Percentiles rank a stretch among this genome's conserved stretches.
Conservation (phyloP, 2,113 vertebrate genomes). For the Colinus virginianus region DNA sequence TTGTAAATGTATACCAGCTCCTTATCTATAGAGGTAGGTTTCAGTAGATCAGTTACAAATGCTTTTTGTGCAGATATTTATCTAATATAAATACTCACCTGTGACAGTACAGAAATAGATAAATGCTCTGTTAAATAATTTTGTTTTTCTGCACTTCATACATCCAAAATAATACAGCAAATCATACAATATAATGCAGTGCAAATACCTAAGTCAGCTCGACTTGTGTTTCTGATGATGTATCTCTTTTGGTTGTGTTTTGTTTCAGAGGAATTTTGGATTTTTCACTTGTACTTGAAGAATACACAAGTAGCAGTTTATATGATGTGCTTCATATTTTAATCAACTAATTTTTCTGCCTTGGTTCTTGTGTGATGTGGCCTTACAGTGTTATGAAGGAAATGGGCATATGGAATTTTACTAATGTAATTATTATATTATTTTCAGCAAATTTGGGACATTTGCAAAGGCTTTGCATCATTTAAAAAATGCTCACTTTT, state of each 20-base stretch:
- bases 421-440: not conserved
- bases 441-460: not conserved
- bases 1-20: not conserved
- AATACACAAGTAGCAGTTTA: constrained; percentile 60
- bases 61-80: not conserved
- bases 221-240: constrained; percentile 18
- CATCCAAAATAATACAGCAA: not conserved
- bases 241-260: constrained; percentile 42
- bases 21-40: not conserved
- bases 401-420: not conserved
- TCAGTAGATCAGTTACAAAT: not conserved
- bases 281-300: constrained; percentile 67
- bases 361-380: constrained; percentile 8
- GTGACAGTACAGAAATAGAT: not conserved
- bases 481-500: not conserved
- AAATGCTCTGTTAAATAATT: not conserved
- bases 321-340: constrained; percentile 7
- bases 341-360: constrained; percentile 23
- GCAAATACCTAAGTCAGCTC: not conserved
- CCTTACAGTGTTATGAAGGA: not conserved
- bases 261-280: constrained; percentile 65
- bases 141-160: not conserved
- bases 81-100: not conserved
- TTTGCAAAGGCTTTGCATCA: not conserved
- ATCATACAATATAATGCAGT: not conserved